Percentiles rank a stretch among this genome's conserved stretches.
These are phyloP conservation scores for Cylloceria caligata DNA, from an alignment of 2,888 invertebrate species.

Conservation along the genomic window DNA sequence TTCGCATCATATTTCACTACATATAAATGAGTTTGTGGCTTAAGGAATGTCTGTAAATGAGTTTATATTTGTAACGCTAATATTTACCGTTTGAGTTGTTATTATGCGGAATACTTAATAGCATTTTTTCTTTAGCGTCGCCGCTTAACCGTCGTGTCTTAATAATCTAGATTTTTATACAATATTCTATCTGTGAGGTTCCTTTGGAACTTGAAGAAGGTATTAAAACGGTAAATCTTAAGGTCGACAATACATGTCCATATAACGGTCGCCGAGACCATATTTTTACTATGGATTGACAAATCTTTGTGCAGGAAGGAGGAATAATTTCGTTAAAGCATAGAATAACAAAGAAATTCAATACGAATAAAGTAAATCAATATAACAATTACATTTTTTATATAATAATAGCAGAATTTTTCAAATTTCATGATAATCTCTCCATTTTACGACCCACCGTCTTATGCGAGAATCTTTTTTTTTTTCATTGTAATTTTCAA, in stretches of 20 bases:
- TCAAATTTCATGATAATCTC: no score
- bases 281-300: neutral
- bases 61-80: neutral
- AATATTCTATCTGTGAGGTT: neutral
- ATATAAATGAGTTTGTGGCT: neutral
- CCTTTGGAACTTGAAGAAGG: neutral
- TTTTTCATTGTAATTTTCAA: no score
- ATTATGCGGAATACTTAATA: neutral
- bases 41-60: neutral
- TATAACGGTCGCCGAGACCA: neutral
- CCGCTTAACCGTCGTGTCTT: neutral
- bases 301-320: neutral
- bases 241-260: neutral
- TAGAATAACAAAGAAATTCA: neutral
- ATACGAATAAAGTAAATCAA: no score
- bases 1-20: neutral
- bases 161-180: neutral
- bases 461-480: no score
- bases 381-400: no score
- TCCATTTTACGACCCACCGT: no score
- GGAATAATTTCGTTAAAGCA: neutral
- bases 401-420: no score
- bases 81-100: constrained; percentile 8
- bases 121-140: neutral
- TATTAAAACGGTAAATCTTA: constrained; percentile 1